phyloP scores from a whole-genome alignment of 2,113 vertebrate genomes.

The Phaethornis superciliosus region DNA sequence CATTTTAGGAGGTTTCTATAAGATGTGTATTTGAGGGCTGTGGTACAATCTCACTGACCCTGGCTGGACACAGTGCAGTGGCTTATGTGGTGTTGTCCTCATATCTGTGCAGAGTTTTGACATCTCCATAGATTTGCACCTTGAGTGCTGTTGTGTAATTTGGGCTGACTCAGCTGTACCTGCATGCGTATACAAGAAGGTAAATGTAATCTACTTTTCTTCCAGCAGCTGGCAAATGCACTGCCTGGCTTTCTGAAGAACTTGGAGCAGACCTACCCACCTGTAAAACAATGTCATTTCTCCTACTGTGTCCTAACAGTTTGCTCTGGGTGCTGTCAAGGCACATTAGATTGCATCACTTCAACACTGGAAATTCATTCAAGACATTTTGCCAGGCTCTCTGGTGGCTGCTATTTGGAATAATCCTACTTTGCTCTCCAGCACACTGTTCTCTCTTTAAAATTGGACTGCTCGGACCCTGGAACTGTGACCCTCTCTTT shows the following conservation, averaged over 20 bases:
- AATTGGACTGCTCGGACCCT: conserved; percentile 88
- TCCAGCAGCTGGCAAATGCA: conserved; percentile 27
- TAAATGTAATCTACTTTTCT: not conserved
- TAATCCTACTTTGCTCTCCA: conserved; percentile 73
- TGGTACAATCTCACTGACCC: accelerated
- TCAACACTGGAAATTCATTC: conserved; percentile 37
- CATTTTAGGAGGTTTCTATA: not conserved
- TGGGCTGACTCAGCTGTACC: not conserved
- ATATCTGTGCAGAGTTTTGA: not conserved
- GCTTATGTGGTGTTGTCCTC: not conserved
- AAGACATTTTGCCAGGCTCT: conserved; percentile 45
- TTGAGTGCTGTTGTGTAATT: not conserved
- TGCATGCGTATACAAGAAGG: accelerated
- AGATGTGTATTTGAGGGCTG: not conserved
- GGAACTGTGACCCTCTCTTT: conserved; percentile 86
- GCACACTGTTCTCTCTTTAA: conserved; percentile 81
- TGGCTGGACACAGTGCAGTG: accelerated
- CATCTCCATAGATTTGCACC: not conserved
- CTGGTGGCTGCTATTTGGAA: conserved; percentile 76
- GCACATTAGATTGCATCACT: conserved; percentile 25
- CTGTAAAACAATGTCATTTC: conserved; percentile 79
- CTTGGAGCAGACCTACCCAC: conserved; percentile 13
- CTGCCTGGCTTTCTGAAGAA: not conserved
- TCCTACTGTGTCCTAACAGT: conserved; percentile 60
- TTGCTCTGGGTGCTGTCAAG: conserved; percentile 58